Base-by-base conservation (phyloP, 2,113 vertebrate species). In the Bubo bubo region DNA sequence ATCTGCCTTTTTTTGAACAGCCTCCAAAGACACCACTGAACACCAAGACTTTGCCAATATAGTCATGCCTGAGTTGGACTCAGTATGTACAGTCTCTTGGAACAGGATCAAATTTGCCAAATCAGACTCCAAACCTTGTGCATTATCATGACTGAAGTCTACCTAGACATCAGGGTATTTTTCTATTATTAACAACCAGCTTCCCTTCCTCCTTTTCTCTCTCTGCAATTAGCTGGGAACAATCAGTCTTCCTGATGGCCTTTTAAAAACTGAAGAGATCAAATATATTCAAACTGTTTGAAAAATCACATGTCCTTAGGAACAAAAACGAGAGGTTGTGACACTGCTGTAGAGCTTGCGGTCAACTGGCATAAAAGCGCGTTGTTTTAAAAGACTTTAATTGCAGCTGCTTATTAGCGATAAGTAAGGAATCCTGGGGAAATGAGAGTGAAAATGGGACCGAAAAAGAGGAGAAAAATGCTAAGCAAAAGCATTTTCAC, bases 181-280 rank as follows among this genome's bases (percentile, higher is more conserved):
- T 80, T 68, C 30, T 35, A 1, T 43, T 43, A 53, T 50, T 53
- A 83, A 37, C 39, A 83, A 52, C 10, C 50, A 77, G 6, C 13
- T 88, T 90, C 27, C 41, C 41, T 83, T 88, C 71, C 45, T 86
- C 43, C 56, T 86, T 58, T 59, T 59, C n/a, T 73, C 23, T 79
- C 62, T 37, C 63, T 83, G 53, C 41, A 92, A 73, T 92, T 96
- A 95, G 21, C 45, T 74, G 26, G 28, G 41, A 92, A 73, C 55
- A 88, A 52, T 81, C 58, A 76, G 71, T 86, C 62, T 92, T 95
- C 27, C 19, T 88, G 35, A 88, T 37, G 22, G 59, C n/a, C 45
- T 28, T 92, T 85, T 93, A 66, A 53, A 94, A 94, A 50, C 13
- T 10, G 50, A 76, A 92, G 72, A 66, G 41, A 71, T 84, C 68